Base-by-base conservation (phyloP, 2,797 vertebrate genomes). In the Steatocranus sp. region DNA sequence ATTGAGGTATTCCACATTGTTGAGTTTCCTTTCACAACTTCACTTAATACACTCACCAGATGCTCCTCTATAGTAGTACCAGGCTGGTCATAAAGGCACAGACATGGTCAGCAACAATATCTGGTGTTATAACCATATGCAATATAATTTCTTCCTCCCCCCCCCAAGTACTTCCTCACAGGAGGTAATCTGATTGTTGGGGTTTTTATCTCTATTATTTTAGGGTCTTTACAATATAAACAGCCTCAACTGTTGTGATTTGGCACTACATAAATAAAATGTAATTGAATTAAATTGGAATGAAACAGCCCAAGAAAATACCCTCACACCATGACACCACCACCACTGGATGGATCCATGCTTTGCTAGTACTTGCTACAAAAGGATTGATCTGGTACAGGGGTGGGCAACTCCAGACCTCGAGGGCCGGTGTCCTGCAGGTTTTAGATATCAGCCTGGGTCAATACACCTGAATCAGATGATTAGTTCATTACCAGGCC, bases 1-100 rank as follows among this genome's bases (percentile, higher is more conserved):
- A 97, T 89, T 96, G 85, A 96, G 96, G 95, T 97, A 95, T 90
- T 95, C 94, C 82, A 88, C 68, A 32, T 25, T 86, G 87, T 86
- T 34, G 27, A 9, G 20, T 87, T 77, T 90, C 41, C 30, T 88
- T 89, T 18, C 7, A 54, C 56, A 46, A 30, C 34, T 76, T 25
- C n/a, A 18, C 15, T 8, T 68, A 30, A 73, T n/a, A 0, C 15
- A 27, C 38, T 70, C 23, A 46, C 15, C 41, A 46, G 41, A 70
- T 27, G 43, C 41, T 18, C 0, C 12, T 36, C 32, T 36, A 1
- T 20, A 66, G n/a, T 23, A 18, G 66, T 30, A 1, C 9, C 15
- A 18, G 66, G 34, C 36, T 38, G 10, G 17, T 61, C 56, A 61
- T 34, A 7, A 61, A 61, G 17, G 30, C 56, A 61, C 17, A 34